Evolutionary conservation across 2,113 vertebrate genomes (phyloP), one percentile per base, ranked within the genome.

Genomic region (Daubentonia madagascariensis): DNA sequence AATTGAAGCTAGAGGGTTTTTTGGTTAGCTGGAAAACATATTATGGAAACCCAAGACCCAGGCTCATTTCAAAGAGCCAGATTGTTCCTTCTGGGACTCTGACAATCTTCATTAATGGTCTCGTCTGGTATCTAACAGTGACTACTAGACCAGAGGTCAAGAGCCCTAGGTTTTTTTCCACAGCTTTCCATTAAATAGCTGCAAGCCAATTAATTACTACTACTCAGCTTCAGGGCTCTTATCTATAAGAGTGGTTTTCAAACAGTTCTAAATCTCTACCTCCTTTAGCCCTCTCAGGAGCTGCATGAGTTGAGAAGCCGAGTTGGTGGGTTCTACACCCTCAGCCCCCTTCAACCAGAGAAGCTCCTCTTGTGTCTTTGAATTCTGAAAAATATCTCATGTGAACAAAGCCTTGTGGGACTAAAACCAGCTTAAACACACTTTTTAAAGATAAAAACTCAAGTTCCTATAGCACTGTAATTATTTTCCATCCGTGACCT

Each of bases 271-370:
- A 25, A 25, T 25, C 25, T 84, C 20, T 0, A 2, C 30, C 65
- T 45, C 45, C 25, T 75, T 32, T 43, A 7, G n/a, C 12, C 9
- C 57, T 30, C 35, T 72, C 2, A 3, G 43, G 48, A 54, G 2
- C 1, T 6, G 23, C 72, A 57, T 18, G 6, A 45, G 30, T 1
- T 1, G 1, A 45, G 37, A 28, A 17, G 10, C 13, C 0, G 0
- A 1, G 0, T 45, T 8, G 70, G 78, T 67, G 23, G 18, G 5
- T 37, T 80, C 72, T 85, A 14, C 1, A 13, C 35, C 17, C 23
- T 23, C n/a, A 6, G 37, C 40, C 48, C 7, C 1, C 28, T 81
- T 67, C n/a, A 35, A 23, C 61, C 28, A 18, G 2, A 70, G 23
- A 1, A 13, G 2, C 22, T 40, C 8, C n/a, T 13, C 40, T 28